Evolutionary conservation across 2,888 invertebrate species (phyloP).

Genomic region (Eupithecia insigniata): DNA sequence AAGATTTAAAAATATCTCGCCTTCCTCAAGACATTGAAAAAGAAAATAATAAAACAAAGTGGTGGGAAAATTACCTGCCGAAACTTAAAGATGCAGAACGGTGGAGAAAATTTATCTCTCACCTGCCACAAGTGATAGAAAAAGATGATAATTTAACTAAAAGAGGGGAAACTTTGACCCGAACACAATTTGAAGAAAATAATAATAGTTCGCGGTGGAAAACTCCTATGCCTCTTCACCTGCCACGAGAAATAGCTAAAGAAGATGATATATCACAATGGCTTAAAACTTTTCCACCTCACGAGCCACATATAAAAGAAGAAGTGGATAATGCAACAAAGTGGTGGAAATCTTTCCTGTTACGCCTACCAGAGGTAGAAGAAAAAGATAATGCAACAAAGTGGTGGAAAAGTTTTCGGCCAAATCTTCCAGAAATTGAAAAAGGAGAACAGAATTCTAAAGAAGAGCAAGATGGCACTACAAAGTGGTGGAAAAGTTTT

Average conservation of each 20-base stretch:
- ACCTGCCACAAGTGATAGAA: neutral
- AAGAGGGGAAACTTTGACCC: neutral
- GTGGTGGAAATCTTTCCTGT: constrained; percentile 3
- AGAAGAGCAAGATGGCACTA: neutral
- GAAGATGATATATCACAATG: neutral
- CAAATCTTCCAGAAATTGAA: neutral
- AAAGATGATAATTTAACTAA: neutral
- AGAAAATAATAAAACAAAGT: neutral
- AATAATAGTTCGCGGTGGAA: neutral
- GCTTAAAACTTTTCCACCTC: neutral
- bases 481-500: constrained; percentile 5
- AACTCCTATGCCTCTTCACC: neutral
- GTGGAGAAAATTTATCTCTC: neutral
- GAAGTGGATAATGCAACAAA: neutral
- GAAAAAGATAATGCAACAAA: neutral
- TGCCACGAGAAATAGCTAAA: neutral
- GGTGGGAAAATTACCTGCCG: neutral
- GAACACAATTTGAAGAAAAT: neutral
- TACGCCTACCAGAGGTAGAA: neutral
- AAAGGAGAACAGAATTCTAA: neutral
- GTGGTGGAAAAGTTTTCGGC: neutral
- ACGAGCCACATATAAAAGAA: neutral
- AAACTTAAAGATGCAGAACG: neutral
- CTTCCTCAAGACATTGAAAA: neutral
- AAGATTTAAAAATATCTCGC: neutral